These are phyloP conservation scores for Zaprionus ghesquierei DNA, from an alignment of 1,140 invertebrate genomes.

Conservation along the genomic window DNA sequence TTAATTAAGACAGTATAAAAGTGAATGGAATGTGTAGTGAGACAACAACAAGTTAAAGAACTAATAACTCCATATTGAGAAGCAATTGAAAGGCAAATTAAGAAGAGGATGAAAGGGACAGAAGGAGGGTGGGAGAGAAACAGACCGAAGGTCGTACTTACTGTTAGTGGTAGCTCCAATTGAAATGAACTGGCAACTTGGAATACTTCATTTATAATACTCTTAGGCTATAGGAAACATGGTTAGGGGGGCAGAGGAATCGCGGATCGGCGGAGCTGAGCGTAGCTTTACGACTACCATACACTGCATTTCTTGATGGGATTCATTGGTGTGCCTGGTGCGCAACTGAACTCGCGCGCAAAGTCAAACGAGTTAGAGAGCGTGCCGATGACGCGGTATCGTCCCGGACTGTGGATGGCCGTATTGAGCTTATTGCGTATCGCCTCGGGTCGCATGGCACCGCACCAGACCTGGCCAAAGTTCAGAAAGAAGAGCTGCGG, in stretches of 20 bases:
- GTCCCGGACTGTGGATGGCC: constrained; percentile 91
- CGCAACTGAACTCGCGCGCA: constrained; percentile 88
- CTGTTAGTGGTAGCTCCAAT: constrained; percentile 32
- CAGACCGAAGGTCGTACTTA: constrained; percentile 44
- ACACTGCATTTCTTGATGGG: constrained; percentile 91
- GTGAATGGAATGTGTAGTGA: constrained; percentile 28
- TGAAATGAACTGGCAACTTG: constrained; percentile 23
- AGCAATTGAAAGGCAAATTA: neutral
- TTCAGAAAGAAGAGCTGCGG: constrained; percentile 92
- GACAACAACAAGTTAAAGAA: constrained; percentile 35
- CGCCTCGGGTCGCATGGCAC: constrained; percentile 76
- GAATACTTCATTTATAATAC: constrained; percentile 51
- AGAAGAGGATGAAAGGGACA: neutral
- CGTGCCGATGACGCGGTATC: constrained; percentile 91
- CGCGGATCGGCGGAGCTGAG: too few species aligned
- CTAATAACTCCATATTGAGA: neutral
- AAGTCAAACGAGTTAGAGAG: constrained; percentile 93
- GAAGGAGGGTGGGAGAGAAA: neutral
- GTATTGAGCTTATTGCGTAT: constrained; percentile 85
- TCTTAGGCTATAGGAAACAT: constrained; percentile 41
- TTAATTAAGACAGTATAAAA: constrained; percentile 73
- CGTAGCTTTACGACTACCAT: constrained; percentile 51
- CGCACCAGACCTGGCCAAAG: constrained; percentile 94
- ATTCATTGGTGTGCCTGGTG: constrained; percentile 90
- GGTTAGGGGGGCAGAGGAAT: neutral